These are phyloP conservation scores for Oreocharis arfaki DNA, from an alignment of 2,113 vertebrate species.

Conservation along the genomic window DNA sequence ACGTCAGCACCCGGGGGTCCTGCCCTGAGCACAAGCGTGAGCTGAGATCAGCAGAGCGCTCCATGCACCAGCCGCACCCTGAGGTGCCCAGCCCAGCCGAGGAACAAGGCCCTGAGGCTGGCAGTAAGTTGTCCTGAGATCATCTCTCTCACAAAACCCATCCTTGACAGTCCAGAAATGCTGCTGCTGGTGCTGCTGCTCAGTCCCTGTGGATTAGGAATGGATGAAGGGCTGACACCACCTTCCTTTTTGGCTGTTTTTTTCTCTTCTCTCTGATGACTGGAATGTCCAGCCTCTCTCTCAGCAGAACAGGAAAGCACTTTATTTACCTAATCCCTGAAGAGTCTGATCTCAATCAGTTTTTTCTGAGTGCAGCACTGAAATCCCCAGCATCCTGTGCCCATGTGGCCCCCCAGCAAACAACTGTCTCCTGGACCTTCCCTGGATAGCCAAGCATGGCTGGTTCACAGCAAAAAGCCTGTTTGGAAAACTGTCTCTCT, in stretches of 20 bases:
- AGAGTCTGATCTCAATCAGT: not conserved
- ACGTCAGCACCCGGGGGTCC: rapidly evolving
- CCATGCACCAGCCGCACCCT: rapidly evolving
- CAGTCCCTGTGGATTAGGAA: not conserved
- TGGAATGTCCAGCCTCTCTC: not conserved
- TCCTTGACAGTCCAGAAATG: not conserved
- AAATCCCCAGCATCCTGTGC: not conserved
- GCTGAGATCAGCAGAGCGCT: rapidly evolving
- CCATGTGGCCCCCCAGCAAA: not conserved
- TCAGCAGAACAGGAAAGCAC: not conserved
- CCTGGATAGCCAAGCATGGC: not conserved
- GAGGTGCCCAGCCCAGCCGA: rapidly evolving
- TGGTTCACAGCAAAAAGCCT: not conserved
- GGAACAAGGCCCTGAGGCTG: not conserved
- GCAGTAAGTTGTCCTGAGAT: rapidly evolving
- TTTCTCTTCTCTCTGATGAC: not conserved
- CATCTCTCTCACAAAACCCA: not conserved
- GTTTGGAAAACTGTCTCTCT: not conserved
- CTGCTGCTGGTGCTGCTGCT: not conserved
- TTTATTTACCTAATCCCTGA: not conserved
- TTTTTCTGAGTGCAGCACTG: not conserved
- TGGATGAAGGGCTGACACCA: not conserved
- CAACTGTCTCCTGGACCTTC: not conserved
- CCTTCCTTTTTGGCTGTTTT: not conserved
- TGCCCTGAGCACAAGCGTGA: rapidly evolving